Conservation (phyloP, 2,113 vertebrate species). For the Fulica atra region DNA sequence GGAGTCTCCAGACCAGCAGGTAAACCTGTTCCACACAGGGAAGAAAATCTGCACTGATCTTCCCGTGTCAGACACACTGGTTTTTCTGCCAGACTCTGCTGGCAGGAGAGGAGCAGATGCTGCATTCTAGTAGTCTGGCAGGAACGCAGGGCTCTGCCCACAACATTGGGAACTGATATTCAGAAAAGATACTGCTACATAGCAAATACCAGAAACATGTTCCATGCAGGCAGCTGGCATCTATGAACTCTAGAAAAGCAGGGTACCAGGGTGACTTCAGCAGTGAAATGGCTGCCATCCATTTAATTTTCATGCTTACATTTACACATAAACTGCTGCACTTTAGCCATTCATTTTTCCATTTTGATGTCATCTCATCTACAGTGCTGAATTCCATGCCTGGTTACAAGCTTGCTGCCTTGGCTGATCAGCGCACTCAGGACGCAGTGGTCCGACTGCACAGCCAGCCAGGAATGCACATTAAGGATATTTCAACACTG, state of each 20-base stretch:
- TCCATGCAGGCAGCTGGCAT: neutral
- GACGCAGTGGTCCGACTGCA: neutral
- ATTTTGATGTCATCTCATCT: neutral
- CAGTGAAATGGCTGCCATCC: neutral
- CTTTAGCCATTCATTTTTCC: neutral
- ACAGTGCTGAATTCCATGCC: neutral
- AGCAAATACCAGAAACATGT: neutral
- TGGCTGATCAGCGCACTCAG: neutral
- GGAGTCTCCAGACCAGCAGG: neutral
- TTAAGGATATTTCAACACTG: neutral
- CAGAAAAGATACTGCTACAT: neutral
- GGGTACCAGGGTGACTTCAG: neutral
- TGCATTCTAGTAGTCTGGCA: conserved; percentile 19
- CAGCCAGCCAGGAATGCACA: neutral
- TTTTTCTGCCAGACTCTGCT: neutral
- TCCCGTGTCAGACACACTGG: neutral
- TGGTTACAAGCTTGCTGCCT: neutral
- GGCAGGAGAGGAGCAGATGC: conserved; percentile 24
- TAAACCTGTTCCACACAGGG: neutral
- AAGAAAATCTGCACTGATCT: neutral
- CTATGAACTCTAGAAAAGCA: neutral
- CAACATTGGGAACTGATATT: neutral
- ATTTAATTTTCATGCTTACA: neutral
- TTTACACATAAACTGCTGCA: neutral
- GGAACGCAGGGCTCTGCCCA: neutral